phyloP scores from a whole-genome alignment of 92 coral and sea anemone genomes.

The Phenganax stokvisi region DNA sequence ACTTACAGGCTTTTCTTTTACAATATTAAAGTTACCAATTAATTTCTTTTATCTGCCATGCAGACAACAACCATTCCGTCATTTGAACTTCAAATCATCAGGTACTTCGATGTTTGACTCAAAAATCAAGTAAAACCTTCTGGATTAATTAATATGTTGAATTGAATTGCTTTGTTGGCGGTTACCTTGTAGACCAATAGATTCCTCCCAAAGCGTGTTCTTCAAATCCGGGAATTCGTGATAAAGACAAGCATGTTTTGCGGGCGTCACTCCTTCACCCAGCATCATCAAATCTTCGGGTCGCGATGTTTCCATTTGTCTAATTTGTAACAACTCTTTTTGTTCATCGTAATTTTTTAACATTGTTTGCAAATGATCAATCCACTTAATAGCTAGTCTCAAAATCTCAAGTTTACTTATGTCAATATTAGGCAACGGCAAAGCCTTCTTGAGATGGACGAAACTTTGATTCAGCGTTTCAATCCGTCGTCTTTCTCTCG shows the following conservation, averaged over 20 bases:
- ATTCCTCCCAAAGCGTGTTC: constrained; percentile 35
- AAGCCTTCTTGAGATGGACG: constrained; percentile 49
- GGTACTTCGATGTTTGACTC: too few relatives aligned
- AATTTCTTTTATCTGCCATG: neutral
- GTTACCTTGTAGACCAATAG: constrained; percentile 33
- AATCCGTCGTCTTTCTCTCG: constrained; percentile 68
- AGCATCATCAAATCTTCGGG: constrained; percentile 17
- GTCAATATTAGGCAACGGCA: constrained; percentile 50
- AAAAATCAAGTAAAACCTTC: too few relatives aligned
- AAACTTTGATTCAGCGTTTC: constrained; percentile 51
- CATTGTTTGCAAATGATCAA: constrained; percentile 57
- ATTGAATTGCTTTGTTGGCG: too few relatives aligned
- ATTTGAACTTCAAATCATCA: too few relatives aligned
- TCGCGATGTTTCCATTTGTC: constrained; percentile 31
- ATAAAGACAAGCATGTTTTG: constrained; percentile 24
- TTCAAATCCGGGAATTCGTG: constrained; percentile 21
- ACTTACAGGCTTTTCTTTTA: too few relatives aligned
- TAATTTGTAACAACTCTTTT: constrained; percentile 11
- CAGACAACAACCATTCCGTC: neutral
- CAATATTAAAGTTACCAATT: neutral
- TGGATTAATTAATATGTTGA: too few relatives aligned
- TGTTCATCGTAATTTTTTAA: constrained; percentile 46
- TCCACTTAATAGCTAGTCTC: constrained; percentile 67
- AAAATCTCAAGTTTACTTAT: constrained; percentile 62
- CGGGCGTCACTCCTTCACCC: constrained; percentile 22